Evolutionary conservation across 2,113 vertebrate genomes (phyloP), one percentile per base, ranked within the genome.

Genomic region (Cynoglossus semilaevis): DNA sequence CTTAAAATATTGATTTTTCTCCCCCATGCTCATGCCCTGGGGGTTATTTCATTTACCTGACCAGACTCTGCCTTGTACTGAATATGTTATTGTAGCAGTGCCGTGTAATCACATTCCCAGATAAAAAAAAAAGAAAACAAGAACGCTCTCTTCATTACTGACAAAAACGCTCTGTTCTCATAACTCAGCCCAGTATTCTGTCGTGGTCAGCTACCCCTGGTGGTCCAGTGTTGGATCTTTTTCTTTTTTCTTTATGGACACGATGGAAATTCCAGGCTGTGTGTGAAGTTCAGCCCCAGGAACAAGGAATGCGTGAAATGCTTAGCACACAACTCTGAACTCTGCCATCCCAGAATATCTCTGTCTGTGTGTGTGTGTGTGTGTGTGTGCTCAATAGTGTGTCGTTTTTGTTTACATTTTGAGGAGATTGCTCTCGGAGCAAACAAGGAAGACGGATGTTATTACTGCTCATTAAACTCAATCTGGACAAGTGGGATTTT

Each of bases 221-320:
- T 71, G 43, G 76, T 12, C 70, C 85, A 63, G 66, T 56, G 55
- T 43, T 59, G n/a, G 43, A 41, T 14, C 41, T 14, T 16, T 54
- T 41, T 37, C 40, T 36, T 29, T 16, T 51, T 40, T 14, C 5
- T 58, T 44, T 36, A 29, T 29, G 34, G 61, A 51, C 47, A 54
- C 79, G 78, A 80, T 72, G 69, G 71, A 71, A 80, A 81, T 72
- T 87, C 76, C 77, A 80, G 65, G 17, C 63, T 36, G 38, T 43
- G 37, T 80, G 81, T 72, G 70, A 72, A 73, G 69, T 75, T 77
- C 63, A 38, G 47, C 48, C 53, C 44, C 3, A 17, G 55, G 61
- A 77, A 58, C 70, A 62, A 78, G 62, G 57, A 77, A 69, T 62
- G 67, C 2, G 15, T 22, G 56, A 56, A 69, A n/a, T 36, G 48